Evolutionary conservation across 2,113 vertebrate species (phyloP).

Genomic region (human): GRCh38 chr20:53158501-53159000

Average conservation of each 20-base stretch:
- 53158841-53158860: too few species aligned
- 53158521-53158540: not conserved
- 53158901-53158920: not conserved
- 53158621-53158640: not conserved
- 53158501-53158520: not conserved
- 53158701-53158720: not conserved
- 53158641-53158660: not conserved
- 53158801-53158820: not conserved
- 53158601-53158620: not conserved
- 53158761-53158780: rapidly evolving
- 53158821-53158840: rapidly evolving
- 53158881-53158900: too few species aligned
- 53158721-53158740: too few species aligned
- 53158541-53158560: not conserved
- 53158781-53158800: rapidly evolving
- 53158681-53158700: not conserved
- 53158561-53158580: rapidly evolving
- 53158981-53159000: not conserved
- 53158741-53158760: rapidly evolving
- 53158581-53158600: not conserved
- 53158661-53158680: rapidly evolving
- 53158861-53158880: not conserved
- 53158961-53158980: not conserved
- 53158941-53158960: not conserved
- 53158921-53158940: not conserved